phyloP scores from a whole-genome alignment of 2,113 vertebrate genomes.

The Delphinapterus leucas region DNA sequence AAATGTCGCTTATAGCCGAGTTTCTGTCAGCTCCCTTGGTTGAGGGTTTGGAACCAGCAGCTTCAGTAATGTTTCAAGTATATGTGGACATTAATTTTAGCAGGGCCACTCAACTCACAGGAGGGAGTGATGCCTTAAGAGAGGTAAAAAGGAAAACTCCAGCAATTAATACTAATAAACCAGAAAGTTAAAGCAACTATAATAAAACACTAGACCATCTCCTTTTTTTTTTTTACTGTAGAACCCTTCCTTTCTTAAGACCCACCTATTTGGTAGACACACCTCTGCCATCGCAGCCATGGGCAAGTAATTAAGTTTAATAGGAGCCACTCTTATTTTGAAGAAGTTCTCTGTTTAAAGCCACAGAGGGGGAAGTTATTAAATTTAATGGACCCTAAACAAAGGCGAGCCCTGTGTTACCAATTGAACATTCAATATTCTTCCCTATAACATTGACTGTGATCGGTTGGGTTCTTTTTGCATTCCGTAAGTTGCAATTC shows the following conservation, averaged over 20 bases:
- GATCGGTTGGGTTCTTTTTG: slow-evolving; percentile 37
- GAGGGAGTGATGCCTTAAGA: slow-evolving; percentile 41
- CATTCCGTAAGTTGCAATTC: slow-evolving; percentile 13
- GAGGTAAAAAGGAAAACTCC: slow-evolving; percentile 60
- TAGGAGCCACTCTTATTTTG: slow-evolving; percentile 68
- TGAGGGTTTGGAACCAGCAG: slow-evolving; percentile 15
- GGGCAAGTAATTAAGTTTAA: slow-evolving; percentile 65
- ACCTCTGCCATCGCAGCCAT: slow-evolving; percentile 28
- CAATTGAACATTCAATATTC: slow-evolving; percentile 16
- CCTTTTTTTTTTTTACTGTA: slow-evolving; percentile 8
- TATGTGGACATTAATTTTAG: slow-evolving; percentile 11
- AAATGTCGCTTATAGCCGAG: neutral
- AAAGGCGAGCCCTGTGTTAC: slow-evolving; percentile 60
- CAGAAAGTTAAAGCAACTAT: slow-evolving; percentile 45
- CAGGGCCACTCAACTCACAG: neutral
- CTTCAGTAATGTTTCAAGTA: neutral
- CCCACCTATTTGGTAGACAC: slow-evolving; percentile 55
- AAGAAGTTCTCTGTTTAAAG: slow-evolving; percentile 68
- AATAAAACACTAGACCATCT: slow-evolving; percentile 44
- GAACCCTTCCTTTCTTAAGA: slow-evolving; percentile 46
- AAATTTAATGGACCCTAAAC: slow-evolving; percentile 74
- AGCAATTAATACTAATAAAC: slow-evolving; percentile 62
- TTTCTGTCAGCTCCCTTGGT: neutral
- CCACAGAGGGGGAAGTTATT: slow-evolving; percentile 72
- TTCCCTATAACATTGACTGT: neutral